These are phyloP conservation scores for Phoenicopterus ruber DNA, from an alignment of 2,113 vertebrate species.

Conservation along the genomic window DNA sequence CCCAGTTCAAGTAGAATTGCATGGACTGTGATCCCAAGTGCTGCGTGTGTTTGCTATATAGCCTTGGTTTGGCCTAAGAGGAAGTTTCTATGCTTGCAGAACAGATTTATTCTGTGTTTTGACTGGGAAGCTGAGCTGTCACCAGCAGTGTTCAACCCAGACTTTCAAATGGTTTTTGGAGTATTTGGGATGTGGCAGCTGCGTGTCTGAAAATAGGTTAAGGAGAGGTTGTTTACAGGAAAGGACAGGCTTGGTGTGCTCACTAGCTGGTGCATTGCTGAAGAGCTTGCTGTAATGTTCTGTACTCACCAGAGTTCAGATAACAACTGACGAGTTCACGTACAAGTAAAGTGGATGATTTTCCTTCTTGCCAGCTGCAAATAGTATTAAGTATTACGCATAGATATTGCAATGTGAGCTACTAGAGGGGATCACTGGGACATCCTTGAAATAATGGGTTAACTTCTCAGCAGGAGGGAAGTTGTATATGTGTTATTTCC, in stretches of 20 bases:
- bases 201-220: neutral
- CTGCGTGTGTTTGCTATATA: neutral
- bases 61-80: neutral
- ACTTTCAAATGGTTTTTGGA: neutral
- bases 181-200: neutral
- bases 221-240: neutral
- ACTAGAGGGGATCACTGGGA: neutral
- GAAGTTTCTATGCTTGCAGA: neutral
- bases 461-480: neutral
- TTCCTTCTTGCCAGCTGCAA: neutral
- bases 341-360: neutral
- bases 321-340: neutral
- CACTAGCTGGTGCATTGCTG: neutral
- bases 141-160: neutral
- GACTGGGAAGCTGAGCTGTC: neutral
- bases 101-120: neutral
- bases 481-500: neutral
- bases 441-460: neutral
- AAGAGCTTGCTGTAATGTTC: neutral
- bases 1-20: neutral
- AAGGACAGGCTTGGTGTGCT: neutral
- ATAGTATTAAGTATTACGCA: neutral
- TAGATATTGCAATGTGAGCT: neutral
- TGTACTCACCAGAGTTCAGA: neutral
- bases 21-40: neutral